Conservation (phyloP, 2,888 invertebrate species). For the Polymixis flavicincta region DNA sequence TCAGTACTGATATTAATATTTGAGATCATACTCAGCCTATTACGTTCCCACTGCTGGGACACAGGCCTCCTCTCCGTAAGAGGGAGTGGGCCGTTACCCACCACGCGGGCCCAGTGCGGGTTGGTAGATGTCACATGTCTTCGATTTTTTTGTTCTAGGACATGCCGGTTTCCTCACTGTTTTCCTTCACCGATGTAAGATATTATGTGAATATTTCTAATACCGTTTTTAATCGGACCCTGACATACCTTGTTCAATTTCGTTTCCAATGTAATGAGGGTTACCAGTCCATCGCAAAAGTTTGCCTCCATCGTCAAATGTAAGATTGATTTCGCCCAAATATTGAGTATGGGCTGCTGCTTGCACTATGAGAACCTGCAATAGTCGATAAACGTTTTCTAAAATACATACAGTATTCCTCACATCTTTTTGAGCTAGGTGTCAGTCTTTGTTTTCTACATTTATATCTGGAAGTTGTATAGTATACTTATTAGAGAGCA, state of each 20-base stretch:
- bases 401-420: not conserved
- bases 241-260: slow-evolving; percentile 91
- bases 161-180: too few relatives aligned
- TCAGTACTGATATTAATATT: not conserved
- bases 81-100: too few relatives aligned
- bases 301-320: slow-evolving; percentile 93
- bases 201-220: not conserved
- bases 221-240: not conserved
- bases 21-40: too few relatives aligned
- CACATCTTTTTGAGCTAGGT: not conserved
- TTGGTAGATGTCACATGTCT: too few relatives aligned
- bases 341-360: slow-evolving; percentile 94
- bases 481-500: not conserved
- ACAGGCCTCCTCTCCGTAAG: too few relatives aligned
- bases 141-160: too few relatives aligned
- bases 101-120: too few relatives aligned
- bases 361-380: slow-evolving; percentile 92
- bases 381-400: slow-evolving; percentile 1
- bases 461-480: not conserved
- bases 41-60: too few relatives aligned
- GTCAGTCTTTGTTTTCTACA: not conserved
- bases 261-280: slow-evolving; percentile 92
- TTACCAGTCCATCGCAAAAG: slow-evolving; percentile 92
- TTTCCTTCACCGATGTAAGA: too few relatives aligned
- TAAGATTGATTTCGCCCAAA: slow-evolving; percentile 94